Conservation (phyloP, 2,797 vertebrate species). For the Naso thynnoides region DNA sequence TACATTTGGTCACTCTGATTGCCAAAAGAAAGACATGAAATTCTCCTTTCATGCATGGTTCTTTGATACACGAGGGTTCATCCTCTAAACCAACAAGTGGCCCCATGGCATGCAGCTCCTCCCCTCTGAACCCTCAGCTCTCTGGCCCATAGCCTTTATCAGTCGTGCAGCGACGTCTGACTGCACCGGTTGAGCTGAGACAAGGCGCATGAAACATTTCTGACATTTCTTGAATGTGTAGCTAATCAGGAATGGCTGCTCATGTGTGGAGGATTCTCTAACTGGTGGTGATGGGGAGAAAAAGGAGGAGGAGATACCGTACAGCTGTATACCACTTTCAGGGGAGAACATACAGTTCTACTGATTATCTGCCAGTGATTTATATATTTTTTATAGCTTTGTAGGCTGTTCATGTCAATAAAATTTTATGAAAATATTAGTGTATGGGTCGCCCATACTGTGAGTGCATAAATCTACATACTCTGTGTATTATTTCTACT, state of each 20-base stretch:
- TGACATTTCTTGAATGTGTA: conserved; percentile 82
- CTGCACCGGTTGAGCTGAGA: conserved; percentile 61
- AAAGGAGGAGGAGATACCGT: conserved; percentile 26
- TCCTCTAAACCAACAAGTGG: conserved; percentile 29
- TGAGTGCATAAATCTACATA: conserved; percentile 20
- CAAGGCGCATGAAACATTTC: conserved; percentile 77
- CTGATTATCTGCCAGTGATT: conserved; percentile 32
- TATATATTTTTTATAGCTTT: conserved; percentile 36
- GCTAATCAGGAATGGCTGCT: conserved; percentile 81
- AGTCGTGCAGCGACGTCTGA: conserved; percentile 44
- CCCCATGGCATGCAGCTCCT: conserved; percentile 25
- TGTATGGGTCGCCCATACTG: conserved; percentile 1
- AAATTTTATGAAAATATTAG: conserved; percentile 26
- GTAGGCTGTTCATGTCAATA: conserved; percentile 30
- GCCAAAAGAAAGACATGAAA: conserved; percentile 39
- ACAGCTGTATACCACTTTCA: conserved; percentile 38
- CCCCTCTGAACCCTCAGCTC: conserved; percentile 29
- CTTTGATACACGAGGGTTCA: conserved; percentile 11
- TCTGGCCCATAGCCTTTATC: conserved; percentile 40
- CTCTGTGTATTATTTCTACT: conserved; percentile 11
- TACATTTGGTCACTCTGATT: conserved; percentile 19
- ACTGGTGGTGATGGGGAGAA: conserved; percentile 37
- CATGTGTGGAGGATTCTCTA: conserved; percentile 64
- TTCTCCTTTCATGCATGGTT: not conserved
- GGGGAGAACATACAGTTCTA: conserved; percentile 12